Conservation (phyloP, 2,797 vertebrate genomes). For the Kryptopterus vitreolus region DNA sequence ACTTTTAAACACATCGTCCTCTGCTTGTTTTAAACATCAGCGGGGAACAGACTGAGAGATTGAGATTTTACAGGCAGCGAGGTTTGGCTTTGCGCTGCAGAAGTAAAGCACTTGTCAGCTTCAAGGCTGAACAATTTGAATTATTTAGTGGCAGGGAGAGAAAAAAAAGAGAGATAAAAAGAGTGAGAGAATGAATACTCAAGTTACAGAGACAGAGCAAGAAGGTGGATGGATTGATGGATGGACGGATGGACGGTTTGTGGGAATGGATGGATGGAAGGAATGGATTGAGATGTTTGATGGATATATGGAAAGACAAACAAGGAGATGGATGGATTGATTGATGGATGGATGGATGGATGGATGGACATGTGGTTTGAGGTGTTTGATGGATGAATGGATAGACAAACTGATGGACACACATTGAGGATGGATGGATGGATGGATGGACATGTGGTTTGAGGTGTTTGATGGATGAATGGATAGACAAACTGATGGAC, state of each 20-base stretch:
- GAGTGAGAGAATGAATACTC: background rate
- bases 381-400: too few relatives aligned
- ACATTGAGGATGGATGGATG: too few relatives aligned
- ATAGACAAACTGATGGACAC: too few relatives aligned
- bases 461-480: too few relatives aligned
- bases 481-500: too few relatives aligned
- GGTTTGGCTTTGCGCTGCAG: background rate
- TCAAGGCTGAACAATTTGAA: constrained; percentile 11
- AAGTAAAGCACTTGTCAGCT: constrained; percentile 25
- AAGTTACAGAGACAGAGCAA: background rate
- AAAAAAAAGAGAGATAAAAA: background rate
- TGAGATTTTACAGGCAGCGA: background rate
- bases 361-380: too few relatives aligned
- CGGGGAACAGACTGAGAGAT: background rate
- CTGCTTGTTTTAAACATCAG: background rate
- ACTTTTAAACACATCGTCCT: too few relatives aligned
- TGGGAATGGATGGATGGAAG: background rate
- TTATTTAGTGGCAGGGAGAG: constrained; percentile 26
- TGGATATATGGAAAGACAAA: background rate
- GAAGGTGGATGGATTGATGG: background rate
- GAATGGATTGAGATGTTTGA: too few relatives aligned
- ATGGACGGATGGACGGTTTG: background rate
- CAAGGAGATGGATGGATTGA: background rate
- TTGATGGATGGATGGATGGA: too few relatives aligned
- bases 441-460: too few relatives aligned